Conservation (phyloP, 2,888 invertebrate species). For the Trissolcus japonicus region DNA sequence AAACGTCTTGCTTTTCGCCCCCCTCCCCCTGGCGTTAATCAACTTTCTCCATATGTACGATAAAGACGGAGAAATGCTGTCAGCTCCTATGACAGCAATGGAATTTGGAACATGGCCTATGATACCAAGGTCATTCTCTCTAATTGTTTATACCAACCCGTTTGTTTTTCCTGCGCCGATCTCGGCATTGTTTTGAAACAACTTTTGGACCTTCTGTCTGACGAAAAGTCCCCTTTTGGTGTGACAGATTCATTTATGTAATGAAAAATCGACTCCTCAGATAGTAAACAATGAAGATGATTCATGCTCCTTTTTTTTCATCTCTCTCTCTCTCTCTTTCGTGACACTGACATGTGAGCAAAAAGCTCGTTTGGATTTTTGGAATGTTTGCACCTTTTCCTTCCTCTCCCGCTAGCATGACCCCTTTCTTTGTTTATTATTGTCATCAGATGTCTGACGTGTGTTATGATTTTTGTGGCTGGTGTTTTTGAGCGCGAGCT, state of each 20-base stretch:
- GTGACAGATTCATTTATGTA: slow-evolving; percentile 3
- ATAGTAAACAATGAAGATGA: slow-evolving; percentile 6
- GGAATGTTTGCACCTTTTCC: no score
- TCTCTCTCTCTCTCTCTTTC: no score
- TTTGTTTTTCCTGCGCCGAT: background rate
- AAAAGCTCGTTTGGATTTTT: no score
- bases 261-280: background rate
- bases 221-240: no score
- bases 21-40: background rate
- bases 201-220: background rate
- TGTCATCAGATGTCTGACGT: no score
- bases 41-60: slow-evolving; percentile 51
- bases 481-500: background rate
- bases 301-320: background rate
- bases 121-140: slow-evolving; percentile 43
- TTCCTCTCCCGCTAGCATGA: no score
- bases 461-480: no score
- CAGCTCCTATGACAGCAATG: slow-evolving; percentile 41
- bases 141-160: slow-evolving; percentile 26
- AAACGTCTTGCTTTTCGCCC: background rate
- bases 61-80: slow-evolving; percentile 53
- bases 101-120: slow-evolving; percentile 55
- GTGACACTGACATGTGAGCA: no score
- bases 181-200: background rate
- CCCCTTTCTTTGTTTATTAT: no score